Evolutionary conservation across 2,797 vertebrate genomes (phyloP).

Genomic region (Taenioides sp.): DNA sequence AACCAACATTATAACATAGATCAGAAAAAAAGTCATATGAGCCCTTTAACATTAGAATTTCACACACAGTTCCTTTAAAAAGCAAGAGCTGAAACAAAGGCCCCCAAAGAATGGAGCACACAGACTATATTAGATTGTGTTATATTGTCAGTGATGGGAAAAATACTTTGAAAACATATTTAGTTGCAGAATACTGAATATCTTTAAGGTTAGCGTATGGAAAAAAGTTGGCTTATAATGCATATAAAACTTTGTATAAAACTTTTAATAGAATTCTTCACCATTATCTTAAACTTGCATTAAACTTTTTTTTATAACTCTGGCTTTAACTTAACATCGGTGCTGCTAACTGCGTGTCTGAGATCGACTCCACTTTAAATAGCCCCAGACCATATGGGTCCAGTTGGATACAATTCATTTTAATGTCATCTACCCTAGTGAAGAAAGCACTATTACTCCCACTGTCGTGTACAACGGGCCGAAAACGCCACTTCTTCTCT

Average conservation of each 20-base stretch:
- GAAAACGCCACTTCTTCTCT: constrained; percentile 50
- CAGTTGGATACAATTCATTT: constrained; percentile 59
- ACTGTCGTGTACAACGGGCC: constrained; percentile 41
- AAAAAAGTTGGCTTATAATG: not conserved
- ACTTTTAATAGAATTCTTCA: not conserved
- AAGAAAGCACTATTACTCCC: constrained; percentile 57
- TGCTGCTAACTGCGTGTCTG: constrained; percentile 31
- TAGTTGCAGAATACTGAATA: too few species aligned
- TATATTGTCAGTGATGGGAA: too few species aligned
- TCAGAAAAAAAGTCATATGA: too few species aligned
- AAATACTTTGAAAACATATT: too few species aligned
- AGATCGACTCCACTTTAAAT: constrained; percentile 52
- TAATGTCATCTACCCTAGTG: constrained; percentile 50
- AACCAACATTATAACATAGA: too few species aligned
- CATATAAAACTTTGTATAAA: not conserved
- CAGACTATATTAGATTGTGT: too few species aligned
- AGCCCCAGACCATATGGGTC: constrained; percentile 53
- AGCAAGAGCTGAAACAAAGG: too few species aligned
- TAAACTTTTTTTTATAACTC: not conserved
- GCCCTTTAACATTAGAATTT: too few species aligned
- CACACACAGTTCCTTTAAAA: too few species aligned
- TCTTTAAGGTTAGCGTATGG: not conserved
- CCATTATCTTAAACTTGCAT: not conserved
- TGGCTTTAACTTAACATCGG: constrained; percentile 43
- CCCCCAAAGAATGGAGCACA: too few species aligned